phyloP scores from a whole-genome alignment of 2,113 vertebrate species.

The Diadophis punctatus region DNA sequence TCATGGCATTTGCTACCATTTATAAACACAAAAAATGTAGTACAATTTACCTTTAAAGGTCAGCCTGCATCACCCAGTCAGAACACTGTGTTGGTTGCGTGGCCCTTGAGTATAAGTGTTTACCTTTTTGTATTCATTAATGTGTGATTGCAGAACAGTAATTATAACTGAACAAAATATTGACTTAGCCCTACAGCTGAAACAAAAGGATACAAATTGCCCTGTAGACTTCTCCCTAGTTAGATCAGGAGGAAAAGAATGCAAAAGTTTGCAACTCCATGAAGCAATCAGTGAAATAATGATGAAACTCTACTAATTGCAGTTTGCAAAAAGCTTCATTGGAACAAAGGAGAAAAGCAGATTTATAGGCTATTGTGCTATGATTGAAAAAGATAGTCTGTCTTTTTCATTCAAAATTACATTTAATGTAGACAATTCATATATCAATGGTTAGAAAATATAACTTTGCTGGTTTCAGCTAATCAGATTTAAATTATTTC shows the following conservation, averaged over 20 bases:
- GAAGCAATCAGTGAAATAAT: neutral
- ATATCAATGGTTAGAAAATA: accelerated
- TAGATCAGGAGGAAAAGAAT: neutral
- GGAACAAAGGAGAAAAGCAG: neutral
- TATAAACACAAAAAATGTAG: neutral
- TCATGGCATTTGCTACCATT: neutral
- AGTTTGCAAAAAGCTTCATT: neutral
- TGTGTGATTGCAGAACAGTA: neutral
- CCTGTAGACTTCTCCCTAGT: neutral
- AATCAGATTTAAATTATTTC: slow-evolving; percentile 30
- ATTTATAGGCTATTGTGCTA: neutral
- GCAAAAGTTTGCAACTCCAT: too few species aligned
- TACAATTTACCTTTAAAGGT: neutral
- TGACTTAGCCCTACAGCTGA: neutral
- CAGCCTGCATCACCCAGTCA: neutral
- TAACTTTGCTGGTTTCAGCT: neutral
- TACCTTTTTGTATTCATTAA: neutral
- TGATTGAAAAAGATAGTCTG: neutral
- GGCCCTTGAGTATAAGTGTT: neutral
- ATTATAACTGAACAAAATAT: neutral
- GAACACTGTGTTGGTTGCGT: neutral
- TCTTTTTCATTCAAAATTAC: neutral
- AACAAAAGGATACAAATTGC: neutral
- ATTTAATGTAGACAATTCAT: neutral
- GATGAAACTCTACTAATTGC: neutral